Percentiles rank a stretch among this genome's conserved stretches.
Conservation (phyloP, 2,113 vertebrate species). For the Zootoca vivipara region DNA sequence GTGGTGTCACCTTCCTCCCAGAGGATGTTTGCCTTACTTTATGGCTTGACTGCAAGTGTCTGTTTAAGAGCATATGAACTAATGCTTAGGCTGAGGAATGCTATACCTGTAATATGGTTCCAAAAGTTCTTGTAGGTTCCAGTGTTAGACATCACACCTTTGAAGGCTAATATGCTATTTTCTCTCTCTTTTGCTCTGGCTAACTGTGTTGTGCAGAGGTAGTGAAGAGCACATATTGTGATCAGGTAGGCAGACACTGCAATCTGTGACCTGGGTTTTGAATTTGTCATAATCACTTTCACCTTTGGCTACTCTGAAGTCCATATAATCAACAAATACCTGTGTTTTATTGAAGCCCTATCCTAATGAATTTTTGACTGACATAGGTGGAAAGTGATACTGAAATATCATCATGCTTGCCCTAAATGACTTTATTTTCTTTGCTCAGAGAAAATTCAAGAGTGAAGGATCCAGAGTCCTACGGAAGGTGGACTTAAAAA, state of each 20-base stretch:
- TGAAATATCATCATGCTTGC: background rate
- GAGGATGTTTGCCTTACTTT: background rate
- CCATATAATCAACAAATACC: background rate
- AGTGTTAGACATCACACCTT: too few species aligned
- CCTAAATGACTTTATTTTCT: too few species aligned
- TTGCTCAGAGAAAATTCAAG: background rate
- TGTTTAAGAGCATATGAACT: background rate
- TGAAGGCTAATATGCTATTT: background rate
- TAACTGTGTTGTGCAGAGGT: background rate
- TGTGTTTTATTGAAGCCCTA: background rate
- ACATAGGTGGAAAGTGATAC: background rate
- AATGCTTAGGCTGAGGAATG: background rate
- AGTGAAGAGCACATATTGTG: background rate
- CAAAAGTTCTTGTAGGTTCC: background rate
- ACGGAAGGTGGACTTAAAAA: background rate
- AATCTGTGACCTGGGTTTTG: background rate
- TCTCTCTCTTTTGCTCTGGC: background rate
- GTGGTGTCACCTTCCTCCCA: too few species aligned
- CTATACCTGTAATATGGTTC: background rate
- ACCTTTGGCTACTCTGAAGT: background rate
- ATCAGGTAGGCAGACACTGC: background rate
- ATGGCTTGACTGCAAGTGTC: background rate
- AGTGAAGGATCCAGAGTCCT: background rate
- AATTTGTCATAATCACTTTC: background rate
- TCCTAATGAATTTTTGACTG: background rate